Evolutionary conservation across 2,888 invertebrate species (phyloP).

Genomic region (Thysanoteuthis rhombus): DNA sequence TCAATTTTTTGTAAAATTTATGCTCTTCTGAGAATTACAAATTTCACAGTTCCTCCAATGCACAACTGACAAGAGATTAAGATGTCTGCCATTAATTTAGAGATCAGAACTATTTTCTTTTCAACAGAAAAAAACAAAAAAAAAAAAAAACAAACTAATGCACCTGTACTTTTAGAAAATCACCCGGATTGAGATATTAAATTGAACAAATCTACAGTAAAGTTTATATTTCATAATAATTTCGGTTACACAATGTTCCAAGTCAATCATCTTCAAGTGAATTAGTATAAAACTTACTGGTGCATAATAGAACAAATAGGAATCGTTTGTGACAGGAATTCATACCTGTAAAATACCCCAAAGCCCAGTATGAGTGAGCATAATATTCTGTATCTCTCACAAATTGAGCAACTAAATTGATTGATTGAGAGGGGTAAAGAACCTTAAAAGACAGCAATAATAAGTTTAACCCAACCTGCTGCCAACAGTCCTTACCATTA

Average conservation of each 20-base stretch:
- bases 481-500: not conserved
- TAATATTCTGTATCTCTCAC: not conserved
- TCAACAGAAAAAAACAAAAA: too few species aligned
- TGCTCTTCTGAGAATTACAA: too few species aligned
- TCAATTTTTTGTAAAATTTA: too few species aligned
- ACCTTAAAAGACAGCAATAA: not conserved
- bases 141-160: too few species aligned
- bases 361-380: not conserved
- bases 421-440: not conserved
- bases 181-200: too few species aligned
- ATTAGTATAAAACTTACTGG: not conserved
- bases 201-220: too few species aligned
- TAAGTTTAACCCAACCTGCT: not conserved
- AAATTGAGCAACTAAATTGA: not conserved
- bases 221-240: not conserved
- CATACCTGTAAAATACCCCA: not conserved
- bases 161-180: too few species aligned
- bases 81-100: not conserved
- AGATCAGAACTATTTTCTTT: too few species aligned
- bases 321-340: not conserved
- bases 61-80: not conserved
- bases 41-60: not conserved
- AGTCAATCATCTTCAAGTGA: not conserved
- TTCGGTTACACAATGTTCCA: not conserved
- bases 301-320: not conserved